Evolutionary conservation across 1,140 invertebrate species (phyloP).

Genomic region (Trinorchestia longiramus): DNA sequence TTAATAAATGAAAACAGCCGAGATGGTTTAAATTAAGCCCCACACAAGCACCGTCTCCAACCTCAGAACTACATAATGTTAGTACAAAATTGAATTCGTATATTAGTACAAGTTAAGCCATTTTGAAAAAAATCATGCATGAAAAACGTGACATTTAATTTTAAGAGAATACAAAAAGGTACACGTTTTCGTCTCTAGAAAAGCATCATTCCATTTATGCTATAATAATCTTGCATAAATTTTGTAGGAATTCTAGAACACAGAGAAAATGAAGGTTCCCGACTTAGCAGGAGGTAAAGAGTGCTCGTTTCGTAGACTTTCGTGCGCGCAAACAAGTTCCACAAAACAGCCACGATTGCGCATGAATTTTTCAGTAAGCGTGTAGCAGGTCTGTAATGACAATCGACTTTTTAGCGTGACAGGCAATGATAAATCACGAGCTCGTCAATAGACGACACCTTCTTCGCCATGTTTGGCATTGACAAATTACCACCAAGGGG

Average conservation of each 20-base stretch:
- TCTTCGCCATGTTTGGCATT: neutral
- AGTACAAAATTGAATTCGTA: too few species aligned
- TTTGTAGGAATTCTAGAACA: neutral
- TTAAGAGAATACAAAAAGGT: neutral
- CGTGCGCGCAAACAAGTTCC: neutral
- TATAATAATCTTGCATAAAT: neutral
- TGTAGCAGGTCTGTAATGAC: neutral
- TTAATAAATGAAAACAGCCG: too few species aligned
- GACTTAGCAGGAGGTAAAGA: neutral
- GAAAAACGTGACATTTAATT: neutral
- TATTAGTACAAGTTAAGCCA: neutral
- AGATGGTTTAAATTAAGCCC: too few species aligned
- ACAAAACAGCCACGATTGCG: neutral
- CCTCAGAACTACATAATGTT: too few species aligned
- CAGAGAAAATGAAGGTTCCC: neutral
- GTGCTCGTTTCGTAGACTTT: neutral
- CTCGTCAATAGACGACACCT: neutral
- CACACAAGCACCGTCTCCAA: too few species aligned
- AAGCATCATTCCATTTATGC: neutral
- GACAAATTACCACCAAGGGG: neutral
- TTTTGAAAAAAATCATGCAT: neutral
- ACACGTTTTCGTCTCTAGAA: neutral
- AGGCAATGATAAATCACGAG: neutral
- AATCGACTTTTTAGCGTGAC: neutral
- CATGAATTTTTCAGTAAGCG: neutral